Conservation (phyloP, 2,888 invertebrate genomes). For the Acanthosepion pharaonis region DNA sequence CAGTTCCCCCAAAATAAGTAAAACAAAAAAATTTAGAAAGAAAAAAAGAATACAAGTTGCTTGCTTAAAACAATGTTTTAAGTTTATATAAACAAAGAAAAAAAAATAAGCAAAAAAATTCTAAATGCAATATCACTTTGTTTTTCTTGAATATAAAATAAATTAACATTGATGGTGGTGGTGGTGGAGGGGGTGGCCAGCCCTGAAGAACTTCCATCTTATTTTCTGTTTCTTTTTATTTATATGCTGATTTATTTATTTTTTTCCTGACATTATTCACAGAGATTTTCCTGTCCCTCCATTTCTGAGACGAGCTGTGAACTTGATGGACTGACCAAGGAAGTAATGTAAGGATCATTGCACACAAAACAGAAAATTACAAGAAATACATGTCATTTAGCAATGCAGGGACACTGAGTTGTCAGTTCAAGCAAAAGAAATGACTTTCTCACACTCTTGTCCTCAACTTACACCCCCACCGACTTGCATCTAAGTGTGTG, state of each 20-base stretch:
- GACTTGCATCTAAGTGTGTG: not conserved
- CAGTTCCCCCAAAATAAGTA: too few relatives aligned
- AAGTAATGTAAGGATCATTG: not conserved
- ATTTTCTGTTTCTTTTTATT: not conserved
- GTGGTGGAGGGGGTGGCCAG: rapidly evolving
- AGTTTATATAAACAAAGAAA: too few relatives aligned
- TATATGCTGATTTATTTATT: not conserved
- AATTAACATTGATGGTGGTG: too few relatives aligned
- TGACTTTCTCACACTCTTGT: not conserved
- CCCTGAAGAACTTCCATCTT: not conserved
- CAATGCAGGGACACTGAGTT: not conserved
- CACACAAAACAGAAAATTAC: not conserved
- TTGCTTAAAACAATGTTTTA: too few relatives aligned
- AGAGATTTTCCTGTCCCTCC: not conserved
- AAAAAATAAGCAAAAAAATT: too few relatives aligned
- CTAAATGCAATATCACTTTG: too few relatives aligned
- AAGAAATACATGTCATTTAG: not conserved
- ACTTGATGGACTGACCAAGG: slow-evolving; percentile 33
- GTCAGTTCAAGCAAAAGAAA: slow-evolving; percentile 9
- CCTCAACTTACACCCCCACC: not conserved
- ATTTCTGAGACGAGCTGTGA: not conserved
- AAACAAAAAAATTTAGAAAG: too few relatives aligned
- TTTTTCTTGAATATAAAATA: too few relatives aligned
- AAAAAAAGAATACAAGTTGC: too few relatives aligned
- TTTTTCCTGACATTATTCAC: not conserved